Evolutionary conservation across 2,888 invertebrate species (phyloP).

Genomic region (Drosophila cognata): DNA sequence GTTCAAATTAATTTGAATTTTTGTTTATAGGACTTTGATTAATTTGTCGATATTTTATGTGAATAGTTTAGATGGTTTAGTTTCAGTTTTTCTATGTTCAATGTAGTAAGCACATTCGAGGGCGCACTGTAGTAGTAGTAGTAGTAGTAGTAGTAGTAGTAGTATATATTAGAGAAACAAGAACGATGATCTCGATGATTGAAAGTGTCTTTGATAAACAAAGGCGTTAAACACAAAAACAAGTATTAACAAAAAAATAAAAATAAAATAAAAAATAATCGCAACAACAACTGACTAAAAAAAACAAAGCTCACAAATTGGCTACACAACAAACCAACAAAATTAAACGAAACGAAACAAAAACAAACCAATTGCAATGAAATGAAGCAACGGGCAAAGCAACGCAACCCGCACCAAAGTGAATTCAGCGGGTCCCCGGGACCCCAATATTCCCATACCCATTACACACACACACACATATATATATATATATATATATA

Average conservation of each 20-base stretch:
- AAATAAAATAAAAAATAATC: conserved; percentile 4
- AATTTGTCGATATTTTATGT: conserved; percentile 24
- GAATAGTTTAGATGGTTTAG: conserved; percentile 62
- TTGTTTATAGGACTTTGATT: conserved; percentile 22
- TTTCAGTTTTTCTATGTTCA: conserved; percentile 33
- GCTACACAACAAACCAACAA: conserved; percentile 45
- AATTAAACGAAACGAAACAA: not conserved
- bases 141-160: conserved; percentile 4
- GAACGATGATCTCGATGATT: conserved; percentile 38
- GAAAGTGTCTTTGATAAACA: conserved; percentile 43
- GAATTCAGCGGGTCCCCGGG: conserved; percentile 23
- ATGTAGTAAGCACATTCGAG: conserved; percentile 58
- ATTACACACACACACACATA: conserved; percentile 1
- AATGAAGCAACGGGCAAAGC: conserved; percentile 34
- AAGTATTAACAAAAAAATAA: conserved; percentile 8
- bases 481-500: not conserved
- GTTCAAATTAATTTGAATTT: conserved; percentile 49
- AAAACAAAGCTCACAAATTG: conserved; percentile 27
- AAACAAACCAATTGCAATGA: conserved; percentile 1
- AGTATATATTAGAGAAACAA: conserved; percentile 16
- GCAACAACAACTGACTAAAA: conserved; percentile 9
- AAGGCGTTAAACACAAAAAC: conserved; percentile 31
- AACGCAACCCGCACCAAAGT: conserved; percentile 33
- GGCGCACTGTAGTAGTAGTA: conserved; percentile 38
- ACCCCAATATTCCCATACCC: conserved; percentile 29